Conservation (phyloP, 2,888 invertebrate genomes). For the Dysmachus trigonus region DNA sequence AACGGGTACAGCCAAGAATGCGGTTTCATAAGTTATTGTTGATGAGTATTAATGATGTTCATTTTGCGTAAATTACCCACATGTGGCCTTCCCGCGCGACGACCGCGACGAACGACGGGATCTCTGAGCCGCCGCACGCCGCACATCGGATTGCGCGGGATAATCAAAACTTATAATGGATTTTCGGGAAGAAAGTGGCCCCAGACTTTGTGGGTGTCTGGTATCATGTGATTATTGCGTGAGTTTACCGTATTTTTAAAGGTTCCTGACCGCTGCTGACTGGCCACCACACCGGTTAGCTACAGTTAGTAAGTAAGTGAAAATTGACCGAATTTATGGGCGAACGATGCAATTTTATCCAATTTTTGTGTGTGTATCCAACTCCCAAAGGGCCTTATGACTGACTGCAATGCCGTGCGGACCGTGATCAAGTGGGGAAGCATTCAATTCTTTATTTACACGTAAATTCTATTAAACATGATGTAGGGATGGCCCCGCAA, state of each 20-base stretch:
- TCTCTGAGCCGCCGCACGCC: background rate
- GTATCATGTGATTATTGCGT: constrained; percentile 27
- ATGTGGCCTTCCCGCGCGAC: constrained; percentile 2
- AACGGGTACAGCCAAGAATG: constrained; percentile 39
- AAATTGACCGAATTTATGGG: background rate
- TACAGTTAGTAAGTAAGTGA: constrained; percentile 19
- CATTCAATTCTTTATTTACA: background rate
- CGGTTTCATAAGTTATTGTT: constrained; percentile 46
- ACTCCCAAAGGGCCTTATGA: background rate
- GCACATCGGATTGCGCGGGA: background rate
- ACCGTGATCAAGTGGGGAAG: background rate
- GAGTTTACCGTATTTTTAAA: constrained; percentile 22
- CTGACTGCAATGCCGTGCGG: background rate
- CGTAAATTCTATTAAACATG: background rate
- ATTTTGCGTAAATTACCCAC: constrained; percentile 43
- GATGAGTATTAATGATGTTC: constrained; percentile 48
- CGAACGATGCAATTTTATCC: background rate
- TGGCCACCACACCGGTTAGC: background rate
- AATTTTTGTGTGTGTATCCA: background rate
- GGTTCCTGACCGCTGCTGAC: background rate
- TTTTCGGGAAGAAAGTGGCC: constrained; percentile 11
- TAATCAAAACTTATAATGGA: constrained; percentile 38
- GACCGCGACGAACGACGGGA: too few species aligned
- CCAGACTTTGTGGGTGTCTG: constrained; percentile 34
- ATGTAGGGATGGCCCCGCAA: background rate